phyloP scores from a whole-genome alignment of 2,888 invertebrate species.

The Epistrophella euchroma region DNA sequence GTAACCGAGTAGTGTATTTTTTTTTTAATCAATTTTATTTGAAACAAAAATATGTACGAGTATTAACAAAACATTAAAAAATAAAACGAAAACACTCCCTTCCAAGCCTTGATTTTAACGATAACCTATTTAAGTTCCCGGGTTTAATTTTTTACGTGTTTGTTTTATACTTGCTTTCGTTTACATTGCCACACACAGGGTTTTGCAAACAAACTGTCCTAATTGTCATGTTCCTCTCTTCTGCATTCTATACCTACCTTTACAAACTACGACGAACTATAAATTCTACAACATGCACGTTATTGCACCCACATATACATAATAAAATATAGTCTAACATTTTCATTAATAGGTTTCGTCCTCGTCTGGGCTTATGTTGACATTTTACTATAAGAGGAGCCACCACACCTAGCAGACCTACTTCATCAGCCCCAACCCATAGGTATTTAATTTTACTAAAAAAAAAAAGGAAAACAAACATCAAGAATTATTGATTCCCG shows the following conservation, averaged over 20 bases:
- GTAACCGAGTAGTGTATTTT: too few species aligned
- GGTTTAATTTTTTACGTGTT: not conserved
- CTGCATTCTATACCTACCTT: not conserved
- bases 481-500: not conserved
- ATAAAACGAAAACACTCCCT: not conserved
- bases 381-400: conserved; percentile 15
- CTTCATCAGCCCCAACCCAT: not conserved
- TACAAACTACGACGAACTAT: not conserved
- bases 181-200: conserved; percentile 13
- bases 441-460: not conserved
- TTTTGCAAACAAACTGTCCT: conserved; percentile 50
- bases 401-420: conserved; percentile 5
- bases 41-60: too few species aligned
- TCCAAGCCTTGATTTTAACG: conserved; percentile 26
- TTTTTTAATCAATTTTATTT: too few species aligned
- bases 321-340: conserved; percentile 46
- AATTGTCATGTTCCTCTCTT: conserved; percentile 32
- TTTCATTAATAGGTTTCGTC: conserved; percentile 60
- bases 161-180: conserved; percentile 11
- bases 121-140: conserved; percentile 17
- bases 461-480: not conserved
- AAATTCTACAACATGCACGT: conserved; percentile 22
- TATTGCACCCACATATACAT: conserved; percentile 42
- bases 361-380: conserved; percentile 32
- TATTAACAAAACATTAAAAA: too few species aligned